These are phyloP conservation scores for Xestia rhomboidea DNA, from an alignment of 2,888 invertebrate species.

Conservation along the genomic window DNA sequence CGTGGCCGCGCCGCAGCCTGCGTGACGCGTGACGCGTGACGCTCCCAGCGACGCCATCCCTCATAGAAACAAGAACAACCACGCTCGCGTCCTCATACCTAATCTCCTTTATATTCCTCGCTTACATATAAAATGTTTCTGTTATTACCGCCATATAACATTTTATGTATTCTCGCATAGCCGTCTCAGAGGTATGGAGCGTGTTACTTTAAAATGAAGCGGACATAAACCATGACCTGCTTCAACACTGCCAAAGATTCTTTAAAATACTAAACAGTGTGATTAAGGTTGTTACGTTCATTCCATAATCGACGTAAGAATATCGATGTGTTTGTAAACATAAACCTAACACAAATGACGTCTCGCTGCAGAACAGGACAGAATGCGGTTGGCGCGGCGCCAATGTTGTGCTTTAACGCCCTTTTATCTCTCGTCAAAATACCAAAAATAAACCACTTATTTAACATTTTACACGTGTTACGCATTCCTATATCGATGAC, in stretches of 20 bases:
- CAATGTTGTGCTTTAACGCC: conserved; percentile 81
- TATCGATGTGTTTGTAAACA: conserved; percentile 83
- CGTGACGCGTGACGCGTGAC: conserved; percentile 70
- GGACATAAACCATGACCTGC: conserved; percentile 52
- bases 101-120: conserved; percentile 67
- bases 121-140: conserved; percentile 64
- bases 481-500: conserved; percentile 70
- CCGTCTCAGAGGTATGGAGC: conserved; percentile 35
- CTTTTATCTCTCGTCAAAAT: conserved; percentile 83
- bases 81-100: conserved; percentile 66
- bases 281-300: conserved; percentile 27
- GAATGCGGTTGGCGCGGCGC: conserved; percentile 82
- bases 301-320: conserved; percentile 64
- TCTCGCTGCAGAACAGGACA: conserved; percentile 77
- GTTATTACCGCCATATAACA: conserved; percentile 66
- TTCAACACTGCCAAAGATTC: conserved; percentile 34
- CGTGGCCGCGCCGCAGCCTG: conserved; percentile 69
- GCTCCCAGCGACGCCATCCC: conserved; percentile 69
- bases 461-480: conserved; percentile 81
- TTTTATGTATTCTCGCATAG: conserved; percentile 61
- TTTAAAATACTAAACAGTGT: conserved; percentile 4
- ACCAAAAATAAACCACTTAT: conserved; percentile 82
- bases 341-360: conserved; percentile 74
- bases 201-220: conserved; percentile 54
- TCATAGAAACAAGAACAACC: conserved; percentile 73